phyloP scores from a whole-genome alignment of 2,888 invertebrate genomes.

The Drosophila emarginata region DNA sequence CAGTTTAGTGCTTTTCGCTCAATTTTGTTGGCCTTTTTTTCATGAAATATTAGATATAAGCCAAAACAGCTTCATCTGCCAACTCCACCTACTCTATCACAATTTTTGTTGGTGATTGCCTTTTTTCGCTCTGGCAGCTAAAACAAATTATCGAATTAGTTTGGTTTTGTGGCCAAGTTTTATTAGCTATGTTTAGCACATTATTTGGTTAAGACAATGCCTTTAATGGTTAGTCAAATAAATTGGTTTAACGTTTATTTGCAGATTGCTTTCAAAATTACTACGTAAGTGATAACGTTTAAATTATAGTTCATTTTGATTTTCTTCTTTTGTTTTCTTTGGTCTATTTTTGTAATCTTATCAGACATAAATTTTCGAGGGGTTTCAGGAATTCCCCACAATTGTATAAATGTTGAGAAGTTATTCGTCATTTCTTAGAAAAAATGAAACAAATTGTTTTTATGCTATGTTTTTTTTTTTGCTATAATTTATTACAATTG shows the following conservation, averaged over 20 bases:
- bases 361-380: not conserved
- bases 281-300: not conserved
- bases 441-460: not conserved
- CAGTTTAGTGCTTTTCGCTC: slow-evolving; percentile 53
- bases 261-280: slow-evolving; percentile 5
- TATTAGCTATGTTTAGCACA: slow-evolving; percentile 60
- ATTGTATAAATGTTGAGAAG: not conserved
- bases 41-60: slow-evolving; percentile 41
- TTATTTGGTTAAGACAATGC: slow-evolving; percentile 63
- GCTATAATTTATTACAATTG: not conserved
- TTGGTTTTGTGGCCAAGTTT: slow-evolving; percentile 57
- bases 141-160: slow-evolving; percentile 70
- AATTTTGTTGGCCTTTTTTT: slow-evolving; percentile 38
- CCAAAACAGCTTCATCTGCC: slow-evolving; percentile 16
- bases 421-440: not conserved
- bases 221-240: slow-evolving; percentile 29
- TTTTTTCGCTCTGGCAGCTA: slow-evolving; percentile 34
- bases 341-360: not conserved
- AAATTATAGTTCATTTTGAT: not conserved
- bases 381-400: not conserved
- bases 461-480: not conserved
- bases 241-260: slow-evolving; percentile 21
- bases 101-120: slow-evolving; percentile 43
- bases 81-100: not conserved
- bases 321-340: not conserved